These are phyloP conservation scores for Agriopis aurantiaria DNA, from an alignment of 2,888 invertebrate genomes.

Conservation along the genomic window DNA sequence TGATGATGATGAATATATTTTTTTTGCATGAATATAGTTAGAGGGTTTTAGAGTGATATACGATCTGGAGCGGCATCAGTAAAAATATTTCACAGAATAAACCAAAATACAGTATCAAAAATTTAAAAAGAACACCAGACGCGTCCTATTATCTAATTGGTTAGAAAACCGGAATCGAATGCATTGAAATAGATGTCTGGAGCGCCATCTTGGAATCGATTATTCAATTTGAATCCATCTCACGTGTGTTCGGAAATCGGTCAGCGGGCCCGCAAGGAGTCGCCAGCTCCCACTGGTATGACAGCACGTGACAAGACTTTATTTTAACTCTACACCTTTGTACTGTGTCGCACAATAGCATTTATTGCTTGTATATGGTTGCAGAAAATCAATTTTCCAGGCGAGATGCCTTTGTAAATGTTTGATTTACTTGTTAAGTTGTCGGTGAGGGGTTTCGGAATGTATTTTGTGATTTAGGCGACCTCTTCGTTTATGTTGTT, in stretches of 20 bases:
- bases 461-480: background rate
- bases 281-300: constrained; percentile 58
- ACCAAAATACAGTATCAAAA: background rate
- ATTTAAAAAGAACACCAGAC: background rate
- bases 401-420: constrained; percentile 32
- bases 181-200: constrained; percentile 38
- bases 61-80: too few relatives aligned
- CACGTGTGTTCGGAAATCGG: constrained; percentile 75
- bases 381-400: constrained; percentile 39
- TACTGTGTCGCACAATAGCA: constrained; percentile 51
- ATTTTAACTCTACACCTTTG: constrained; percentile 55
- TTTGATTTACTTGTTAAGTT: constrained; percentile 35
- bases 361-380: constrained; percentile 44
- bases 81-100: too few relatives aligned
- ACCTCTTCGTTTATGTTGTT: too few relatives aligned
- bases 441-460: constrained; percentile 20
- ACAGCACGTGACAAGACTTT: constrained; percentile 72
- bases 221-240: constrained; percentile 75
- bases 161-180: constrained; percentile 35
- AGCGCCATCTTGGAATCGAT: constrained; percentile 69
- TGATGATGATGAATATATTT: too few relatives aligned
- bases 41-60: too few relatives aligned
- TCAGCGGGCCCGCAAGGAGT: constrained; percentile 63
- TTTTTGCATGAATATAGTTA: too few relatives aligned
- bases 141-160: constrained; percentile 38